Conservation (phyloP, 2,888 invertebrate genomes). For the Vannuccia rotundouncinata region DNA sequence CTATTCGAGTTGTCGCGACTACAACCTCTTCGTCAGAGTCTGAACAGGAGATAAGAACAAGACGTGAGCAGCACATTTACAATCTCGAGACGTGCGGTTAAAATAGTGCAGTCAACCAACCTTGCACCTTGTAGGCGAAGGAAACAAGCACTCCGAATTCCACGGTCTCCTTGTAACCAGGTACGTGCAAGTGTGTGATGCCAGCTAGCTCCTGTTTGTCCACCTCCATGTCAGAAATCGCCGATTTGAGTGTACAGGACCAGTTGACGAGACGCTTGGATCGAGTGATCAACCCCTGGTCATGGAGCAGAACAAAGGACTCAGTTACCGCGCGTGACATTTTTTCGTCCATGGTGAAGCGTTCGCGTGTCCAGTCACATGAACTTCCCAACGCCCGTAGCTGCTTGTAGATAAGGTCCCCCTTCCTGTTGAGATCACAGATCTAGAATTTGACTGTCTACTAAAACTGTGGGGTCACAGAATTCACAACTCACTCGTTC, state of each 20-base stretch:
- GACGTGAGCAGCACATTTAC: no score
- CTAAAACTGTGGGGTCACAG: neutral
- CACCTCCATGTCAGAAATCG: constrained; percentile 75
- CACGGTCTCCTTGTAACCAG: constrained; percentile 79
- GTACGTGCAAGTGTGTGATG: constrained; percentile 75
- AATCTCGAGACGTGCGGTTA: no score
- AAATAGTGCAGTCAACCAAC: no score
- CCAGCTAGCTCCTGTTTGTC: constrained; percentile 85
- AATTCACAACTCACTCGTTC: constrained; percentile 66
- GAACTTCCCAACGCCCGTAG: constrained; percentile 79
- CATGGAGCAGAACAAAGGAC: constrained; percentile 83
- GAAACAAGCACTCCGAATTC: constrained; percentile 85
- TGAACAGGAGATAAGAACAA: neutral
- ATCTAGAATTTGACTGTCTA: neutral
- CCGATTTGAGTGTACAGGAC: constrained; percentile 91
- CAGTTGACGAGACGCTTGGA: constrained; percentile 92
- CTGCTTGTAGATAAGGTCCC: constrained; percentile 71
- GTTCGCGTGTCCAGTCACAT: constrained; percentile 84
- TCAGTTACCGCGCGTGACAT: constrained; percentile 80
- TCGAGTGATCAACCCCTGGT: constrained; percentile 67
- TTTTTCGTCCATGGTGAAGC: constrained; percentile 83
- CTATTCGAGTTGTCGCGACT: constrained; percentile 93
- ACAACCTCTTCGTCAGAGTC: constrained; percentile 65
- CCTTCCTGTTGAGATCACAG: constrained; percentile 61
- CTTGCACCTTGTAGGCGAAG: constrained; percentile 80